Percentiles rank a stretch among this genome's conserved stretches.
These are phyloP conservation scores for Tyto alba DNA, from an alignment of 2,113 vertebrate species.

Conservation along the genomic window DNA sequence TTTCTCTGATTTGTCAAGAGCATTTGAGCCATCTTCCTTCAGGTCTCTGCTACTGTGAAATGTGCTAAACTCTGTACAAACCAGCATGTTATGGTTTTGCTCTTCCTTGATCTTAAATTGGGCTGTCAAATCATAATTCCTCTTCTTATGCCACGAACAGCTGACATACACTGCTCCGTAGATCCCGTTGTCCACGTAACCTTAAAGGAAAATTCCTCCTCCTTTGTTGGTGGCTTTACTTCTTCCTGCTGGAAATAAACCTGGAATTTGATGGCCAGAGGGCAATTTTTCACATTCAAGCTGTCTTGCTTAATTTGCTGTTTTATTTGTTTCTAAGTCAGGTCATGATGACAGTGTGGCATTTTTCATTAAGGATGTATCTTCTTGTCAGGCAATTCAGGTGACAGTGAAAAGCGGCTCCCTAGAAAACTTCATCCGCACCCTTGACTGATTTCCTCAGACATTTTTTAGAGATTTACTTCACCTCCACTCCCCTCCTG, in stretches of 20 bases:
- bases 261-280: slow-evolving; percentile 18
- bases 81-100: not conserved
- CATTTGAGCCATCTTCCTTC: not conserved
- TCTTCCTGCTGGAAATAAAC: slow-evolving; percentile 35
- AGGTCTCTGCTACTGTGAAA: not conserved
- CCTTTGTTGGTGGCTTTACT: slow-evolving; percentile 29
- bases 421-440: not conserved
- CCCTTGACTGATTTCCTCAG: not conserved
- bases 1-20: not conserved
- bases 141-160: not conserved
- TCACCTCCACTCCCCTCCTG: not conserved
- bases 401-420: not conserved
- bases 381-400: not conserved
- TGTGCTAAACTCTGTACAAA: not conserved
- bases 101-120: not conserved
- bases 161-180: not conserved
- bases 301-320: not conserved
- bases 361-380: slow-evolving; percentile 5
- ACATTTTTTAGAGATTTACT: not conserved
- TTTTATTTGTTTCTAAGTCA: slow-evolving; percentile 1
- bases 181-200: not conserved
- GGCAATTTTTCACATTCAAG: slow-evolving; percentile 11
- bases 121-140: not conserved
- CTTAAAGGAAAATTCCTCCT: slow-evolving; percentile 19
- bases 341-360: not conserved